phyloP scores from a whole-genome alignment of 2,888 invertebrate genomes.

The Rotaria socialis region DNA sequence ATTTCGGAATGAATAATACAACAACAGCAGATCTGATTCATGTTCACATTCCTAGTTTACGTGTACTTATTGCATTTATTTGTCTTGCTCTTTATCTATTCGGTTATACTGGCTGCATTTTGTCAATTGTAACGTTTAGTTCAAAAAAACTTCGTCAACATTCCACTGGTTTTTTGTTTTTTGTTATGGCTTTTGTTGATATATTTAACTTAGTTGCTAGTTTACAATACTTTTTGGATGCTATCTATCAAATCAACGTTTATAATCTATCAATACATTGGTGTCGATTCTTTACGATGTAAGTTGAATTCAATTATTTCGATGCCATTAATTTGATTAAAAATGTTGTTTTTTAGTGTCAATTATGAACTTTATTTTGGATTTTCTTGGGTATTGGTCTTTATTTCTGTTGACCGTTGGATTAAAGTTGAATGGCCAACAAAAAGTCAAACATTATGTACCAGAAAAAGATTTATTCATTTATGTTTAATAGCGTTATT shows the following conservation, averaged over 20 bases:
- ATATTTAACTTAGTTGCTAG: constrained; percentile 26
- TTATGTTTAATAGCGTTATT: constrained; percentile 5
- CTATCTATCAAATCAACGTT: background rate
- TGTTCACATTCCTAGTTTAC: constrained; percentile 2
- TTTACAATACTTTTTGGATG: constrained; percentile 27
- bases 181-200: constrained; percentile 34
- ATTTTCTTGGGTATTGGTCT: constrained; percentile 20
- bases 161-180: constrained; percentile 20
- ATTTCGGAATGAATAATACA: background rate
- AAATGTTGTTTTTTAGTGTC: background rate
- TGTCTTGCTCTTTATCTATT: background rate
- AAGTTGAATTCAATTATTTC: background rate
- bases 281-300: constrained; percentile 33
- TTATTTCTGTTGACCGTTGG: constrained; percentile 29
- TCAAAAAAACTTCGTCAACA: constrained; percentile 12
- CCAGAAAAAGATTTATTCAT: background rate
- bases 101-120: background rate
- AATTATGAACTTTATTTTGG: constrained; percentile 33
- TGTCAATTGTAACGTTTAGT: constrained; percentile 21
- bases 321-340: too few relatives aligned
- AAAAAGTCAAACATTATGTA: constrained; percentile 30
- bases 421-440: constrained; percentile 34
- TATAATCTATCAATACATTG: background rate
- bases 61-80: background rate
- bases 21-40: background rate